Evolutionary conservation across 2,113 vertebrate species (phyloP), one percentile per base, ranked within the genome.

Genomic region (Lophotis ruficrista): DNA sequence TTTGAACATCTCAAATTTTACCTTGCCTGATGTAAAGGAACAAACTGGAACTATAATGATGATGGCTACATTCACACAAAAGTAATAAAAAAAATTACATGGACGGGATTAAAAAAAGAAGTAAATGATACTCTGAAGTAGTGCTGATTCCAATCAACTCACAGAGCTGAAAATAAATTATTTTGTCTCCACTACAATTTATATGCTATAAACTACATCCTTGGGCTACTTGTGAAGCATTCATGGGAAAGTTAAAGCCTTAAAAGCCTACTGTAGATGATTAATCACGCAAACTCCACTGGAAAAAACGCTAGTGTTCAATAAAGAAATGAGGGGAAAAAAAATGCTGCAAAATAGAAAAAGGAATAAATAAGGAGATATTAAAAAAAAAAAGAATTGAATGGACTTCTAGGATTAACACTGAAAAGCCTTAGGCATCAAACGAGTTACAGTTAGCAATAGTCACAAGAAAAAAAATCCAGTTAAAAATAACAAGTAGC

Each of bases 321-420:
- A 24, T 43, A 75, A 75, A 66, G 22, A 61, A 90, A 66, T 12
- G 2, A 60, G 27, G 41, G 16, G 16, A 79, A 65, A 61, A n/a
- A 4, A 84, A 64, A 30, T 60, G 14, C 21, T 25, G 11, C 5
- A 4, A 87, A 81, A 38, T 12, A 3, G 18, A 57, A 66, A 79
- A 48, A 22, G 47, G 3, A 20, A 43, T 43, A 83, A 89, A 33
- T 27, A 31, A 53, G 50, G 8, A 48, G 8, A 37, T 7, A 58
- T 17, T 15, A 10, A 53, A 1, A 2, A 5, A 7, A 28, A 41
- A 28, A 30, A 1, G 8, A 20, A 62, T 12, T 70, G 12, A 21
- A 71, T 0, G 0, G 31, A 65, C 21, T 22, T 82, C 20, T 20
- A 70, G 0, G 1, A 75, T 62, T 70, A 78, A 84, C 13, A 90